phyloP scores from a whole-genome alignment of 2,797 vertebrate species.

The Eutrigla gurnardus region DNA sequence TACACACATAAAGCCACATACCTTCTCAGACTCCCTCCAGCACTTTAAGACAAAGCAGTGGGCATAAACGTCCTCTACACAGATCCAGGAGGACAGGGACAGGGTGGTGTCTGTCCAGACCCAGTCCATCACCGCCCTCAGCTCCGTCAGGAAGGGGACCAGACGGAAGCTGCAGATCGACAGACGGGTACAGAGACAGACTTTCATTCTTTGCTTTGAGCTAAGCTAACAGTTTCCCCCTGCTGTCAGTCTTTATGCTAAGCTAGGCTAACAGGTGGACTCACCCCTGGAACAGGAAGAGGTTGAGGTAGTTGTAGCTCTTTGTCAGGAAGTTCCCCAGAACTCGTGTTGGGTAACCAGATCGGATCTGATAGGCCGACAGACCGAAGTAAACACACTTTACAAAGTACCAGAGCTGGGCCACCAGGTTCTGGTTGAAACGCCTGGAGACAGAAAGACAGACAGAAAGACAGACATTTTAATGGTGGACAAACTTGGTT shows the following conservation, averaged over 20 bases:
- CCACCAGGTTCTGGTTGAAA: conserved; percentile 91
- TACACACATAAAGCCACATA: conserved; percentile 12
- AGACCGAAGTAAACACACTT: conserved; percentile 94
- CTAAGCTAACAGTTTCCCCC: not conserved
- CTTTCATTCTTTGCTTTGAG: not conserved
- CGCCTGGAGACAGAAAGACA: conserved; percentile 79
- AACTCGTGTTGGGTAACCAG: conserved; percentile 93
- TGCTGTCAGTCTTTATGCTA: not conserved
- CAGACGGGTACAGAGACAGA: not conserved
- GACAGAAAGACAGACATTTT: not conserved
- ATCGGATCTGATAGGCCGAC: conserved; percentile 95
- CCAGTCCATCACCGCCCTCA: conserved; percentile 76
- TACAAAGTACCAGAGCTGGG: conserved; percentile 95
- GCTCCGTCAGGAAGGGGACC: conserved; percentile 71
- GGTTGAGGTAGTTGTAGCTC: conserved; percentile 95
- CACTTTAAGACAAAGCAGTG: conserved; percentile 74
- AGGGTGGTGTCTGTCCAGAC: conserved; percentile 75
- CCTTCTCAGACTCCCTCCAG: conserved; percentile 70
- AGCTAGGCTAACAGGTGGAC: conserved; percentile 17
- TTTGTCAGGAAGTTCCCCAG: conserved; percentile 96
- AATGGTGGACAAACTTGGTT: too few species aligned
- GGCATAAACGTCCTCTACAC: conserved; percentile 73
- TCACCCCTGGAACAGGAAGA: conserved; percentile 96
- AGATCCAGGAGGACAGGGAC: conserved; percentile 74
- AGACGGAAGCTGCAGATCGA: conserved; percentile 62